Base-by-base conservation (phyloP, 2,888 invertebrate genomes). In the Buathra laborator region DNA sequence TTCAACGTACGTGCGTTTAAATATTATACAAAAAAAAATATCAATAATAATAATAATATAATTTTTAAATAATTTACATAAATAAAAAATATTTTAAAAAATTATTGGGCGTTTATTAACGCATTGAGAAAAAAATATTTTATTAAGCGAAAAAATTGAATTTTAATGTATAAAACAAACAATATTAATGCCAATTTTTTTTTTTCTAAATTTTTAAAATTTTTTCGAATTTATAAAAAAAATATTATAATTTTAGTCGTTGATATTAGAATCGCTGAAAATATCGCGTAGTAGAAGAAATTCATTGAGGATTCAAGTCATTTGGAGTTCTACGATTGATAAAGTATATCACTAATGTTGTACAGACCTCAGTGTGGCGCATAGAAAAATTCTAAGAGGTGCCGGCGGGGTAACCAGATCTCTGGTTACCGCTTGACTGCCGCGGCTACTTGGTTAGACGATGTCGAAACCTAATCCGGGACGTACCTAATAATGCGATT, bases 401-500 rank as follows among this genome's bases (percentile, higher is more conserved):
- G 29, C 14, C 46, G 53, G 53, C 12, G 37, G 37, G 37, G 37
- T 37, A 37, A 37, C 37, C 37, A 37, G 37, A 37, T 68, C 71
- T 71, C 71, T n/a, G 72, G 59, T 72, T 59, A 44, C 72, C 53
- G 29, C 59, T 37, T 43, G 72, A 44, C 51, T 72, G 43, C 51
- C 24, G 37, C 19, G 12, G 56, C 59, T 19, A 43, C 56, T 72
- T 56, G 24, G 72, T 19, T 43, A 48, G 68, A 44, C 74, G 74
- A 79, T 80, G 77, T 80, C 76, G 85, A 80, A 85, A 85, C 76
- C 62, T 74, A 85, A 85, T 85, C 85, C 83, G 56, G 59, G 62
- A 71, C 64, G 82, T 75, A 67, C 76, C 85, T 85, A 85, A 85
- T 83, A 83, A 83, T 66, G 56, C 85, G 88, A 88, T 89, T 88